Evolutionary conservation across 1,140 invertebrate species (phyloP).

Genomic region (Pantala flavescens): DNA sequence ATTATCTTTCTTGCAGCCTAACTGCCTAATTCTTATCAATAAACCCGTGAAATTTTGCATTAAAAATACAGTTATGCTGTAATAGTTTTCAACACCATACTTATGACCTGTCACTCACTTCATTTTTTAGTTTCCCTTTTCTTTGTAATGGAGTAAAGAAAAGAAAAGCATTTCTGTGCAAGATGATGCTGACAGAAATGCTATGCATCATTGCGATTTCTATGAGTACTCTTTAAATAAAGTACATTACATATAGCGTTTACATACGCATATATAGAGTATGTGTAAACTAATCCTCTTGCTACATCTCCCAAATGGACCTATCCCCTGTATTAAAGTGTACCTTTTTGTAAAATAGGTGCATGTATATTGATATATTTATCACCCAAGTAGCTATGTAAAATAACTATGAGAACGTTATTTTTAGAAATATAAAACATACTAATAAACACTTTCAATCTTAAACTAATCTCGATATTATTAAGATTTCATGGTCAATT

Average conservation of each 20-base stretch:
- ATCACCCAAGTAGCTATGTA: conserved; percentile 3
- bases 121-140: neutral
- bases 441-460: neutral
- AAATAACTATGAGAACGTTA: conserved; percentile 1
- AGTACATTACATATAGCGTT: neutral
- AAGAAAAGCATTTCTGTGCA: neutral
- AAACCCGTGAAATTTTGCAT: conserved; percentile 1
- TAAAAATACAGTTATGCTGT: neutral
- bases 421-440: neutral
- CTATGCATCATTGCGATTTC: neutral
- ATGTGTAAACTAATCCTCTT: neutral
- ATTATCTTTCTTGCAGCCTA: neutral
- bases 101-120: conserved; percentile 3
- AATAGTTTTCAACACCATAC: neutral
- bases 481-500: neutral
- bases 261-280: too few species aligned
- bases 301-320: neutral
- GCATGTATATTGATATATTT: conserved; percentile 8
- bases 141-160: conserved; percentile 3
- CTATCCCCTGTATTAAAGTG: neutral
- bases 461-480: neutral
- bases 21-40: neutral
- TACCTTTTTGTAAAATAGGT: neutral
- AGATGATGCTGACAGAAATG: neutral
- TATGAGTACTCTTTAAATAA: neutral